These are phyloP conservation scores for Perizoma affinitatum DNA, from an alignment of 2,888 invertebrate species.

Conservation along the genomic window DNA sequence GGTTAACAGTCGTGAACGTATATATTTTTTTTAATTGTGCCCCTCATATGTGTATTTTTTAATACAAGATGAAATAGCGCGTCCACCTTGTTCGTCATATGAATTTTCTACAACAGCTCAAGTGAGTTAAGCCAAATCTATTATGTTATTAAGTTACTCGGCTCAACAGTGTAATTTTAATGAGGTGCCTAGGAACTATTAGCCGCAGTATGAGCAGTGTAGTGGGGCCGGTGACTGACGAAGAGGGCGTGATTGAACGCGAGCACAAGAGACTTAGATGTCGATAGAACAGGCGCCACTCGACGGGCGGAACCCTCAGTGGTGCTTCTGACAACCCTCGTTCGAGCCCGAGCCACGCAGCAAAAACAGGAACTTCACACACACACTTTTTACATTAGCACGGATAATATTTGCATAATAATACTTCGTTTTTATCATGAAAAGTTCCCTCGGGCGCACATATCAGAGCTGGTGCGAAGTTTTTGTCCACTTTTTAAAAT, in stretches of 20 bases:
- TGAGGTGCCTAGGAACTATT: conserved; percentile 49
- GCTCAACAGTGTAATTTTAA: conserved; percentile 40
- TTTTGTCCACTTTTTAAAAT: conserved; percentile 57
- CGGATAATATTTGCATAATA: conserved; percentile 42
- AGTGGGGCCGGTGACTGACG: conserved; percentile 54
- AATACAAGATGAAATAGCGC: too few species aligned
- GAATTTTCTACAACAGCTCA: too few species aligned
- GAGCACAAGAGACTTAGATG: conserved; percentile 44
- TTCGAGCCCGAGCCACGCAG: conserved; percentile 41
- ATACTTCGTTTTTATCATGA: conserved; percentile 44
- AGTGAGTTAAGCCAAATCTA: conserved; percentile 15
- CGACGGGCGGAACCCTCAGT: conserved; percentile 39
- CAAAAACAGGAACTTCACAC: conserved; percentile 37
- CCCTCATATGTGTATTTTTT: too few species aligned
- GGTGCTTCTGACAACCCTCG: conserved; percentile 40
- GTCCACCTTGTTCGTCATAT: too few species aligned
- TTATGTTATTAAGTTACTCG: conserved; percentile 33
- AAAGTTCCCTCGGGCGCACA: conserved; percentile 48
- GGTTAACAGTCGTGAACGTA: too few species aligned
- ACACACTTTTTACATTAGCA: conserved; percentile 35
- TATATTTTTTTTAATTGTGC: too few species aligned
- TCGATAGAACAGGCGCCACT: conserved; percentile 56
- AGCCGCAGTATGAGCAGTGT: conserved; percentile 43
- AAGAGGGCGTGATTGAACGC: conserved; percentile 53
- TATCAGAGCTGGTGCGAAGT: conserved; percentile 47